Evolutionary conservation across 2,113 vertebrate genomes (phyloP), one percentile per base, ranked within the genome.

Genomic region (Periophthalmus modestus): DNA sequence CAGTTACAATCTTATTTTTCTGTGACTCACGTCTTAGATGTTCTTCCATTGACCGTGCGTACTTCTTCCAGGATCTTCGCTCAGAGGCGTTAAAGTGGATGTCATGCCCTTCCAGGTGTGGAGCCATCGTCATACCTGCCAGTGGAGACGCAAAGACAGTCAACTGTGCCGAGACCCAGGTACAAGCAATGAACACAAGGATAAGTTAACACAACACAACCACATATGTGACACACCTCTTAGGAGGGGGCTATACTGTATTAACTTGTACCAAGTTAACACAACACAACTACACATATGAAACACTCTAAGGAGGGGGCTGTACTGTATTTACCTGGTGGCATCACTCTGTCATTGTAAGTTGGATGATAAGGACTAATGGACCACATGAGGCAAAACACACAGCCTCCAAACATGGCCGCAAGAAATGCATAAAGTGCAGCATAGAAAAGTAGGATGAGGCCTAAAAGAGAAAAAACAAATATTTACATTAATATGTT

Each of bases 91-190:
- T 98, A 85, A 98, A 98, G 83, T 88, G 88, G 63, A 97, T 96
- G 72, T 94, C 95, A 69, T 96, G 94, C 68, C 94, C 95, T 28
- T 92, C 91, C 80, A 95, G 81, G 74, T 96, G 93, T 0, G 98
- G 98, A 71, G 95, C 94, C 92, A 99, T 98, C 90, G 96, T 97
- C 90, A 98, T 94, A 91, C 98, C 97, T 99, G 94, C 79, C 86
- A 90, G 89, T 69, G 78, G 83, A 92, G 83, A 92, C 68, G 55
- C 77, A 90, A 43, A 86, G 89, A 91, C 90, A 90, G 86, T 91
- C 86, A 92, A 91, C 91, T 90, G 89, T 89, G 88, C 87, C 50
- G 73, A 87, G 71, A 85, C 81, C 77, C 54, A 39, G 66, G 55
- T 24, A 76, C 67, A 78, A 58, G 67, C 61, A 48, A 75, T 73